Conservation (phyloP, 2,797 vertebrate species). For the Coregonus ussuriensis region DNA sequence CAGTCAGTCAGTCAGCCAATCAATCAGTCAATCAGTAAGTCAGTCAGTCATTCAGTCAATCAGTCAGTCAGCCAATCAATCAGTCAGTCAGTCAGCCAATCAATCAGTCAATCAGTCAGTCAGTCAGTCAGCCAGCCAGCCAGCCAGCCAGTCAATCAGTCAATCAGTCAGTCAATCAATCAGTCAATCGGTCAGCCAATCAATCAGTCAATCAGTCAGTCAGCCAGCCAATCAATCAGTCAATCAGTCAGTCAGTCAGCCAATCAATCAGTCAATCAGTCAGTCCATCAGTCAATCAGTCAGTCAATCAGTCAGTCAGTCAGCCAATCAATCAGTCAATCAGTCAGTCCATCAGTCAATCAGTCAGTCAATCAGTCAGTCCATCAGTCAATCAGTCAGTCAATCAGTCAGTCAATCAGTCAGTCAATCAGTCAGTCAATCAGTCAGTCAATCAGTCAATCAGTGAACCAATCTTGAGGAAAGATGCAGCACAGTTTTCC, state of each 20-base stretch:
- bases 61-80: accelerated
- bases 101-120: too few relatives aligned
- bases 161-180: neutral
- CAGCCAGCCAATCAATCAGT: neutral
- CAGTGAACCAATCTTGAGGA: too few relatives aligned
- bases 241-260: neutral
- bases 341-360: neutral
- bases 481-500: too few relatives aligned
- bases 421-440: neutral
- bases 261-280: neutral
- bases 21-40: accelerated
- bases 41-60: too few relatives aligned
- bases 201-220: neutral
- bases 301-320: neutral
- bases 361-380: neutral
- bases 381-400: neutral
- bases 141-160: accelerated
- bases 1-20: too few relatives aligned
- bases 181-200: neutral
- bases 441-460: neutral
- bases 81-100: too few relatives aligned
- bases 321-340: neutral
- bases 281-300: neutral
- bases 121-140: accelerated
- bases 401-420: neutral